phyloP scores from a whole-genome alignment of 1,140 invertebrate genomes.

The Phortica variegata region DNA sequence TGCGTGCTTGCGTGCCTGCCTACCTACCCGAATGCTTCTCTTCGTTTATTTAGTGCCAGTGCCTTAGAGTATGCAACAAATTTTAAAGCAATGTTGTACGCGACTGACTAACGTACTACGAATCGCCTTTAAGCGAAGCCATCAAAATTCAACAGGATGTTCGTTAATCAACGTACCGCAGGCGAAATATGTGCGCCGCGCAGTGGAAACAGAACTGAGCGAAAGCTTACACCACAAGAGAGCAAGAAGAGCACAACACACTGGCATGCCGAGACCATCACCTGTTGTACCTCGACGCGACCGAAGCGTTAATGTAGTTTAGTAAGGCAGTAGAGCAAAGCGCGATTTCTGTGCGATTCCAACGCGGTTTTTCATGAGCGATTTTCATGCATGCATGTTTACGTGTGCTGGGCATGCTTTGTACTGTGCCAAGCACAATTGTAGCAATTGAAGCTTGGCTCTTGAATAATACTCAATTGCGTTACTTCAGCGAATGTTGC shows the following conservation, averaged over 20 bases:
- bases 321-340: slow-evolving; percentile 3
- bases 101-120: slow-evolving; percentile 12
- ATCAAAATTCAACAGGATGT: slow-evolving; percentile 43
- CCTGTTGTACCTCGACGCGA: slow-evolving; percentile 35
- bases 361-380: slow-evolving; percentile 1
- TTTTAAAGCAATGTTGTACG: slow-evolving; percentile 25
- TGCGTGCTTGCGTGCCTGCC: neutral
- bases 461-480: slow-evolving; percentile 24
- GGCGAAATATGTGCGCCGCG: slow-evolving; percentile 42
- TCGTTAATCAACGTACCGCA: slow-evolving; percentile 4
- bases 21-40: slow-evolving; percentile 8
- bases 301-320: slow-evolving; percentile 3
- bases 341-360: slow-evolving; percentile 23
- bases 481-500: slow-evolving; percentile 9
- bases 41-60: slow-evolving; percentile 35
- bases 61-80: slow-evolving; percentile 49
- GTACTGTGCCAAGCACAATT: too few relatives aligned
- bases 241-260: neutral
- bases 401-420: neutral
- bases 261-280: slow-evolving; percentile 13
- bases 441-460: neutral
- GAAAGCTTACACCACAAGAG: neutral
- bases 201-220: slow-evolving; percentile 17
- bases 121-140: slow-evolving; percentile 1
- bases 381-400: slow-evolving; percentile 11